These are phyloP conservation scores for Lepisosteus oculatus DNA, from an alignment of 2,113 vertebrate species.

Conservation along the genomic window DNA sequence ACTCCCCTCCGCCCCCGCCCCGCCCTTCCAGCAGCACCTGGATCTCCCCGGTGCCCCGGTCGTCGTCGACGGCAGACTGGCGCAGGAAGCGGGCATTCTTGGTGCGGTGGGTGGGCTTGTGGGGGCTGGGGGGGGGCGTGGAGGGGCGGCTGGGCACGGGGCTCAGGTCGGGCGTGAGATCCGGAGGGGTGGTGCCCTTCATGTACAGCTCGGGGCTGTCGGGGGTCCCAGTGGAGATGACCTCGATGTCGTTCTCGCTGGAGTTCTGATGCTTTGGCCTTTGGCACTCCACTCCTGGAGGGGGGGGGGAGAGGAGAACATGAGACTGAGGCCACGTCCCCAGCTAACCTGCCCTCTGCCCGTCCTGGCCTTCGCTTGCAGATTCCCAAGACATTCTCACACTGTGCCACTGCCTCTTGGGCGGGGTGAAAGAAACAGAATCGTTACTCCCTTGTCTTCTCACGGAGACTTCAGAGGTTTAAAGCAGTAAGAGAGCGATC, in stretches of 20 bases:
- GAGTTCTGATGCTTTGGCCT: constrained; percentile 82
- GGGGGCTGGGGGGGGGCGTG: constrained; percentile 75
- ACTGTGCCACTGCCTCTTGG: too few relatives aligned
- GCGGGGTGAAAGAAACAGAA: too few relatives aligned
- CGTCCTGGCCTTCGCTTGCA: too few relatives aligned
- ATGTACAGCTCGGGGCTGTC: constrained; percentile 95
- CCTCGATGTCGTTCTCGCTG: constrained; percentile 84
- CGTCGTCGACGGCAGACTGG: constrained; percentile 85
- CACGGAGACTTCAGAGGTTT: too few relatives aligned
- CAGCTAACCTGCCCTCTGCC: too few relatives aligned
- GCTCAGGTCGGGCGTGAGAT: constrained; percentile 86
- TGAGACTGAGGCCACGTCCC: not conserved
- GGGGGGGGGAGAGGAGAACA: constrained; percentile 12
- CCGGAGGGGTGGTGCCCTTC: constrained; percentile 89
- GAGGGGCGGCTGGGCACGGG: constrained; percentile 82
- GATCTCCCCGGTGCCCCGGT: constrained; percentile 81
- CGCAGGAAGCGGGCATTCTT: constrained; percentile 85
- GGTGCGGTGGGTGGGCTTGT: constrained; percentile 64
- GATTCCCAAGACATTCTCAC: too few relatives aligned
- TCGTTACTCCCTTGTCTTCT: too few relatives aligned
- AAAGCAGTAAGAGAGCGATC: too few relatives aligned
- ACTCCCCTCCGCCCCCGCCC: constrained; percentile 65
- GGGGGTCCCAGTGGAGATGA: constrained; percentile 80
- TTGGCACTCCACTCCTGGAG: constrained; percentile 86
- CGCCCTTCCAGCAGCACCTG: constrained; percentile 90